Evolutionary conservation across 2,797 vertebrate species (phyloP).

Genomic region (Acipenser transmontanus): DNA sequence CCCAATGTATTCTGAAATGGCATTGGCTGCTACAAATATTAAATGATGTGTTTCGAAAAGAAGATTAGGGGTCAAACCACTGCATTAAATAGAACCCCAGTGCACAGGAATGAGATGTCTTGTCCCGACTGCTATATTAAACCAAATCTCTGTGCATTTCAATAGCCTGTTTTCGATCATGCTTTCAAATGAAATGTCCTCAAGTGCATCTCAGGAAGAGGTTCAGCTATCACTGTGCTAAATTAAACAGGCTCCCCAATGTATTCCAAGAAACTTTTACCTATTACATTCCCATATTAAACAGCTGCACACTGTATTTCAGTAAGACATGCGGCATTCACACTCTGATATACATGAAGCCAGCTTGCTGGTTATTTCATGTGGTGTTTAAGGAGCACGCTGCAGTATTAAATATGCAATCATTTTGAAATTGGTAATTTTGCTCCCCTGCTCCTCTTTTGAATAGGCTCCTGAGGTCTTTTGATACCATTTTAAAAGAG

Average conservation of each 20-base stretch:
- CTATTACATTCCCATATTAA: neutral
- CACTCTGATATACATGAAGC: too few relatives aligned
- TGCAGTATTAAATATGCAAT: too few relatives aligned
- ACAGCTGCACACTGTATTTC: neutral
- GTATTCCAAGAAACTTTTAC: neutral
- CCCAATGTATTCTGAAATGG: too few relatives aligned
- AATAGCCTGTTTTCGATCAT: neutral
- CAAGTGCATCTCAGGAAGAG: neutral
- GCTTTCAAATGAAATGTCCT: neutral
- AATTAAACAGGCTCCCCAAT: slow-evolving; percentile 2
- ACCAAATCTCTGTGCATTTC: neutral
- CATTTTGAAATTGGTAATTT: too few relatives aligned
- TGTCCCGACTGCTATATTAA: neutral
- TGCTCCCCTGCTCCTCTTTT: too few relatives aligned
- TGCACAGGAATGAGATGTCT: neutral
- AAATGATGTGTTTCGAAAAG: slow-evolving; percentile 2
- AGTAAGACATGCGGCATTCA: neutral
- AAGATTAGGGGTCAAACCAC: neutral
- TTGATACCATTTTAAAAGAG: too few relatives aligned
- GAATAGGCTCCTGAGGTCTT: too few relatives aligned
- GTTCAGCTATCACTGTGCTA: neutral
- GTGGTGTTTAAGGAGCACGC: too few relatives aligned
- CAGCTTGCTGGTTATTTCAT: too few relatives aligned
- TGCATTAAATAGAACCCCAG: neutral
- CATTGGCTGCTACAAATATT: neutral